Base-by-base conservation (phyloP, 2,113 vertebrate species). In the Triplophysa rosa region DNA sequence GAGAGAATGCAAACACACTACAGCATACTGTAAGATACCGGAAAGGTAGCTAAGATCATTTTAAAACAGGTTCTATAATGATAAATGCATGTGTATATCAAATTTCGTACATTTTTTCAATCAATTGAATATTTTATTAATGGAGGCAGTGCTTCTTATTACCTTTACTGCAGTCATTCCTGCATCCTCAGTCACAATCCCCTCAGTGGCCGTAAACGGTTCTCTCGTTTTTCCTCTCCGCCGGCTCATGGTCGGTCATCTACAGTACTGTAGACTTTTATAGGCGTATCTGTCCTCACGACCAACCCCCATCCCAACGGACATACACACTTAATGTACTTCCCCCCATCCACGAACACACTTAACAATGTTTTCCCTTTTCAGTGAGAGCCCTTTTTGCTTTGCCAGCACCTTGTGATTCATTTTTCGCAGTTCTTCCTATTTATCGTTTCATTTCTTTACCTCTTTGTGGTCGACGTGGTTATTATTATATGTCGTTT, bases 331-430 rank as follows among this genome's bases (percentile, higher is more conserved):
- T 61, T 80, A 66, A 72, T 73, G 68, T 64, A 67, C 82, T 29
- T 65, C 16, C 65, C 65, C 40, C 59, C 1, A 42, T 65, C 56
- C 72, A 72, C 58, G 54, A 74, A 73, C 68, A 77, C 63, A 83
- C 78, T 82, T 74, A 80, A 68, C 71, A 83, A 79, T 52, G 77
- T 49, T 81, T 83, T 82, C 82, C 80, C 73, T 85, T 85, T 76
- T 78, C 59, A 47, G 58, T 80, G 58, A 62, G 63, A 83, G 40
- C 73, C 71, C 10, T 82, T 83, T 84, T 77, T 37, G 70, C 84
- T 77, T 81, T 79, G 63, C 87, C 84, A 88, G 87, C 86, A 68
- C 77, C 62, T 73, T 77, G 73, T 75, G 64, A 85, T 42, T 26
- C 23, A 61, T 45, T 61, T 14, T 54, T 21, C 59, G 42, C 67